Base-by-base conservation (phyloP, 2,113 vertebrate genomes). In the Macrotus californicus region DNA sequence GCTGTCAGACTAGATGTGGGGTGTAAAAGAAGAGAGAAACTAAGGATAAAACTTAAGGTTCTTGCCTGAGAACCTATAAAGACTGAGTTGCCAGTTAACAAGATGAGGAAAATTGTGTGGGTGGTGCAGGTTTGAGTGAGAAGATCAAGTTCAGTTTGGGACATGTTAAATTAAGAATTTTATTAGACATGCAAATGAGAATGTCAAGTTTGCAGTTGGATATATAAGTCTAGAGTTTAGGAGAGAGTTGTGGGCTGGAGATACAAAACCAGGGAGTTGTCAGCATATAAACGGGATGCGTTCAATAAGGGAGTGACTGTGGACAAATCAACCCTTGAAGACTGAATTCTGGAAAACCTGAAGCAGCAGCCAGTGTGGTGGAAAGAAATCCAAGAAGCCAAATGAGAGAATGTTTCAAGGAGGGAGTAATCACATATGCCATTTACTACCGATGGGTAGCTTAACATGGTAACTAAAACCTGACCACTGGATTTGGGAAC, bases 121-220 rank as follows among this genome's bases (percentile, higher is more conserved):
- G 46, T 76, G 24, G 61, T 75, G 19, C 16, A 69, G 36, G n/a
- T 89, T 77, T 82, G 41, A 88, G 21, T 66, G 79, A 87, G 34
- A 88, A 93, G n/a, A 93, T 54, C 48, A 80, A 75, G 43, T 87
- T 83, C 75, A 89, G n/a, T 91, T 87, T 79, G 39, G 50, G 59
- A 80, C n/a, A 85, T 36, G 16, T 92, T 39, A 82, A 41, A 73
- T 9, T 86, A 73, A 91, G 54, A 93, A 80, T 94, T 84, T 61
- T 80, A 93, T 36, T 19, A 93, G 70, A 72, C 31, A 91, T 52
- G 34, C 22, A 77, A 87, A 24, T 39, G 18, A 95, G 7, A 82
- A 70, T 81, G 59, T 67, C 54, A 84, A 80, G 36, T 50, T 79
- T 52, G 61, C 16, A 87, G 39, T 0, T 72, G 16, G 54, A 76